Evolutionary conservation across 2,888 invertebrate genomes (phyloP), one percentile per base, ranked within the genome.

Genomic region (Antheraea yamamai): DNA sequence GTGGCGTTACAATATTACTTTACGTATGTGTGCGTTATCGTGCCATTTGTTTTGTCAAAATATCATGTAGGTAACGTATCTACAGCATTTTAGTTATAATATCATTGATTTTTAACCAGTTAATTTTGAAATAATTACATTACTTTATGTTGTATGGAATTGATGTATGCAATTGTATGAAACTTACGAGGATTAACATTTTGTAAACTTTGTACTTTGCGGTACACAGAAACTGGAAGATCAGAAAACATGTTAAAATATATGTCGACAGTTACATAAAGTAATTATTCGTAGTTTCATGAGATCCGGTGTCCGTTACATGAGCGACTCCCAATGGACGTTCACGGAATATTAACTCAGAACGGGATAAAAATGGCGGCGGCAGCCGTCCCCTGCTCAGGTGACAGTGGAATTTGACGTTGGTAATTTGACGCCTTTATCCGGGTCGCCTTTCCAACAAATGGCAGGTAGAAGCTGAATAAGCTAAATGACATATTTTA

Each of bases 341-440:
- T 87, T 87, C 86, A 86, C 89, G 88, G 92, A 92, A 92, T 92
- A 92, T 92, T 92, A 92, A 92, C 91, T 91, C 85, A 82, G 86
- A 90, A 90, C 89, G 88, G 89, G 89, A 92, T 92, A 92, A 92
- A 92, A 92, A 92, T 92, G 90, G 91, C 89, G 86, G 81, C 86
- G 84, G 83, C 84, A 84, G 83, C 82, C 84, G 83, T 79, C 81
- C 86, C 87, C 84, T 85, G 90, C 89, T 92, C 92, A 92, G 92
- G 92, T 92, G 91, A 91, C 91, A 84, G 84, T 83, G 86, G 90
- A 91, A 90, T 91, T 91, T 91, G 91, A 92, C 92, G 90, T 87
- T 87, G 88, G 91, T 91, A 91, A 92, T 92, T 91, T 91, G 92
- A 92, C 88, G 91, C 90, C 88, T 91, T 91, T 92, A 92, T 92